phyloP scores from a whole-genome alignment of 2,888 invertebrate species.

The Dryadula phaetusa region DNA sequence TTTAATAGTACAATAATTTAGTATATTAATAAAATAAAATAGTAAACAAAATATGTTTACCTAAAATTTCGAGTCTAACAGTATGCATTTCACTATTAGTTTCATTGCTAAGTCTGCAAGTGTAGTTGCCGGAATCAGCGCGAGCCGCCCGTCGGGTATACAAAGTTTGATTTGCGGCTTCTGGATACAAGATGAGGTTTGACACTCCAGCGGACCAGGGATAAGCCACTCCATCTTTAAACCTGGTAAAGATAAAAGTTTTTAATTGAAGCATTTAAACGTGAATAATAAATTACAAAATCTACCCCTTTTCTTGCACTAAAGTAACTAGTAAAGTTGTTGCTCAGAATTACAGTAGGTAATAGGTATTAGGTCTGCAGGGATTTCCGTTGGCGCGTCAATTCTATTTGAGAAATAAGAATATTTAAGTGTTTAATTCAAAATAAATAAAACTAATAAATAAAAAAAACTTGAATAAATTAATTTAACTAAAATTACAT shows the following conservation, averaged over 20 bases:
- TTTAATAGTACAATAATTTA: no score
- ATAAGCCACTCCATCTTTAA: slow-evolving; percentile 89
- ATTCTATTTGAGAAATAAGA: not conserved
- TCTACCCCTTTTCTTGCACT: not conserved
- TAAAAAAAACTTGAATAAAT: no score
- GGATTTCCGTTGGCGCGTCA: slow-evolving; percentile 4
- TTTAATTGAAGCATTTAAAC: no score
- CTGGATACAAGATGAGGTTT: slow-evolving; percentile 89
- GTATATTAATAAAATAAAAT: no score
- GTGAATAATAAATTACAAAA: no score
- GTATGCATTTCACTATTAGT: slow-evolving; percentile 86
- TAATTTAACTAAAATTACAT: no score
- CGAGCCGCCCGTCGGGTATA: slow-evolving; percentile 86
- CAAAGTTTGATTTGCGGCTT: slow-evolving; percentile 91
- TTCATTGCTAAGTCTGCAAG: slow-evolving; percentile 89
- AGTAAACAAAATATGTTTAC: slow-evolving; percentile 68
- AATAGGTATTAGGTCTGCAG: slow-evolving; percentile 2
- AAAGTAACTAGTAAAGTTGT: not conserved
- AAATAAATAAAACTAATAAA: no score
- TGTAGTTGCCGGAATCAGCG: slow-evolving; percentile 89
- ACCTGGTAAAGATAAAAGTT: slow-evolving; percentile 81
- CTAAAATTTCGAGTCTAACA: slow-evolving; percentile 86
- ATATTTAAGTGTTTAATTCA: no score
- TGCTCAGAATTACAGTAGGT: not conserved
- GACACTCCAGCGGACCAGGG: slow-evolving; percentile 90